Base-by-base conservation (phyloP, 2,888 invertebrate species). In the Belgica antarctica region DNA sequence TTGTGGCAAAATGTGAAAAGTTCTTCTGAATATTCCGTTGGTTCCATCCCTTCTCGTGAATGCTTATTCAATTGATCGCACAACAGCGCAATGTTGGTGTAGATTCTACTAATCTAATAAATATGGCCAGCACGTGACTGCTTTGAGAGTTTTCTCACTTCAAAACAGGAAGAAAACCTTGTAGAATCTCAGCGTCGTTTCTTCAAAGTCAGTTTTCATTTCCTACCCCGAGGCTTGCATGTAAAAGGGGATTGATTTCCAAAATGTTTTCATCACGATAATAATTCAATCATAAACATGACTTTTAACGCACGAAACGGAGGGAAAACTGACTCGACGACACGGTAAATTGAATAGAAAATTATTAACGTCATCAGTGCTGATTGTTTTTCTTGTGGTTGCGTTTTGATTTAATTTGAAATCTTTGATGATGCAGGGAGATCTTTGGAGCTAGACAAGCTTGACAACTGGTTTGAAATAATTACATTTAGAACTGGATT, bases 261-360 rank as follows among this genome's bases (percentile, higher is more conserved):
- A 57, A 19, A 28, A 57, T 57, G 52, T 68, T 68, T 68, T 68
- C 57, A 68, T 68, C 68, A 17, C 34, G 68, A 68, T 68, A 68
- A 68, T 68, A 68, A 68, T 68, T 68, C 68, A 68, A 68, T 68
- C 68, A 68, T 68, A 68, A 68, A 68, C 57, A 57, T 68, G 68
- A 68, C 68, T 68, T 68, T 68, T 68, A 57, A 57, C 68, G 68
- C 57, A 68, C n/a, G 17, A 12, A 7, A 46, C 12, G 17, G 46
- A 17, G 46, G 25, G 27, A n/a, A 19, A 59, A n/a, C 22, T n/a
- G 52, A 22, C 36, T 63, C 24, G 63, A 24, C 36, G 63, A 24
- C 31, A 31, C 57, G 24, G 52, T 52, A 68, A 68, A 68, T 68
- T 68, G 68, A 57, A 68, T 68, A 68, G 68, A 68, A 68, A 68